Percentiles rank a stretch among this genome's conserved stretches.
Conservation (phyloP, 2,888 invertebrate species). For the Yponomeuta plumbellus region DNA sequence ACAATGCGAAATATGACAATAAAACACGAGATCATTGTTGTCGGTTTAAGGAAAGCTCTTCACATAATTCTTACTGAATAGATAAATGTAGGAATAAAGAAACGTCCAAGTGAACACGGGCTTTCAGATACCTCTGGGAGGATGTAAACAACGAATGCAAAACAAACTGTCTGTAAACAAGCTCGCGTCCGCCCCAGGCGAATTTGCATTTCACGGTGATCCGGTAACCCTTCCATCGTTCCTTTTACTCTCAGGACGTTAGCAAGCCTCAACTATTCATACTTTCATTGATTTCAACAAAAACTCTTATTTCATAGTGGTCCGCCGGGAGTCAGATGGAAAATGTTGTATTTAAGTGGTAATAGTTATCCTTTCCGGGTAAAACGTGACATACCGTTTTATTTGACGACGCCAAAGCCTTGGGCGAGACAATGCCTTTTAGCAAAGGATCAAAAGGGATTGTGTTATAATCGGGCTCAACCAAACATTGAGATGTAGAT, state of each 20-base stretch:
- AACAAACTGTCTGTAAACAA: conserved; percentile 30
- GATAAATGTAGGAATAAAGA: not conserved
- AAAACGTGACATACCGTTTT: not conserved
- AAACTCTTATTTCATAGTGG: not conserved
- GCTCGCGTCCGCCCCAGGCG: conserved; percentile 23
- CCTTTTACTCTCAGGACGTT: conserved; percentile 2
- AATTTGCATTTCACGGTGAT: conserved; percentile 20
- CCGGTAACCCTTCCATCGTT: conserved; percentile 1
- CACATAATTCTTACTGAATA: not conserved
- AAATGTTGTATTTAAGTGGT: not conserved
- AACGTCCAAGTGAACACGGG: not conserved
- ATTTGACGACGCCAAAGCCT: not conserved
- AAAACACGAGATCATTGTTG: not conserved
- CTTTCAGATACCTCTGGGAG: conserved; percentile 20
- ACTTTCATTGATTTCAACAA: conserved; percentile 10
- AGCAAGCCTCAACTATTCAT: conserved; percentile 5
- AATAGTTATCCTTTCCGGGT: not conserved
- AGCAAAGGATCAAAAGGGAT: not conserved
- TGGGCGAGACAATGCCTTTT: not conserved
- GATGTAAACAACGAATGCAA: conserved; percentile 25
- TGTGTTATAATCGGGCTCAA: not conserved
- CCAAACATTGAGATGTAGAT: not conserved
- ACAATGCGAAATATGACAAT: conserved; percentile 1
- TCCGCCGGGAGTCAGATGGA: not conserved
- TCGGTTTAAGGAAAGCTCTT: not conserved